Evolutionary conservation across 2,888 invertebrate genomes (phyloP).

Genomic region (Drosophila phalerata): DNA sequence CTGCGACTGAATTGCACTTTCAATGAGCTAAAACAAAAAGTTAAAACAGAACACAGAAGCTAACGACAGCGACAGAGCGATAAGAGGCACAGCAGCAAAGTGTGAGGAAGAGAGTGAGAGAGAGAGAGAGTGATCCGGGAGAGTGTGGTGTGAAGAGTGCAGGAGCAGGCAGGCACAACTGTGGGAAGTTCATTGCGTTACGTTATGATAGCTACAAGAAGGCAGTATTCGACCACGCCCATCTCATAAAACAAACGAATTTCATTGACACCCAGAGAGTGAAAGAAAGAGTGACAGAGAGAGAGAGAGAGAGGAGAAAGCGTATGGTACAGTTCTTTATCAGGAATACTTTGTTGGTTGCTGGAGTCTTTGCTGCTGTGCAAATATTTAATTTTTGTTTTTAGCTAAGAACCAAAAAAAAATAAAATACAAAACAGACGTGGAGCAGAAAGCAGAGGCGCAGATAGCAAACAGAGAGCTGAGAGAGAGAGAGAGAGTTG

Average conservation of each 20-base stretch:
- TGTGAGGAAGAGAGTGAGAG: not conserved
- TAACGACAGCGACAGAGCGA: constrained; percentile 33
- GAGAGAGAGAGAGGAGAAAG: constrained; percentile 11
- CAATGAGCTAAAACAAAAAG: constrained; percentile 67
- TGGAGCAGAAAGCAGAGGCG: constrained; percentile 56
- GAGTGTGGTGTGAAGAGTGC: not conserved
- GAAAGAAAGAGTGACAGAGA: constrained; percentile 1
- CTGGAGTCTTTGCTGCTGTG: constrained; percentile 62
- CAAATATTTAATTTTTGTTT: constrained; percentile 63
- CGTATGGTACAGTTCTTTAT: constrained; percentile 70
- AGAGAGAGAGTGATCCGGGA: not conserved
- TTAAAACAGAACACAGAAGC: constrained; percentile 38
- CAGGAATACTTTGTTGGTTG: constrained; percentile 45
- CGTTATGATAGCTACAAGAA: constrained; percentile 10
- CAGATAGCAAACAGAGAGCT: constrained; percentile 9
- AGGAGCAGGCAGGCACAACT: constrained; percentile 1
- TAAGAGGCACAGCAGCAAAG: constrained; percentile 29
- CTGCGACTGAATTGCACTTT: constrained; percentile 74
- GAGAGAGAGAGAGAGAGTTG: too few relatives aligned
- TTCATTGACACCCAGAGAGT: constrained; percentile 48
- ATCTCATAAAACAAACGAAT: constrained; percentile 28
- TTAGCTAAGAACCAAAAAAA: constrained; percentile 38
- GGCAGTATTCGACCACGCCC: constrained; percentile 42
- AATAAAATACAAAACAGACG: constrained; percentile 44
- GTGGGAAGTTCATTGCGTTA: constrained; percentile 25